Evolutionary conservation across 2,888 invertebrate species (phyloP).

Genomic region (Anthophora plumipes): DNA sequence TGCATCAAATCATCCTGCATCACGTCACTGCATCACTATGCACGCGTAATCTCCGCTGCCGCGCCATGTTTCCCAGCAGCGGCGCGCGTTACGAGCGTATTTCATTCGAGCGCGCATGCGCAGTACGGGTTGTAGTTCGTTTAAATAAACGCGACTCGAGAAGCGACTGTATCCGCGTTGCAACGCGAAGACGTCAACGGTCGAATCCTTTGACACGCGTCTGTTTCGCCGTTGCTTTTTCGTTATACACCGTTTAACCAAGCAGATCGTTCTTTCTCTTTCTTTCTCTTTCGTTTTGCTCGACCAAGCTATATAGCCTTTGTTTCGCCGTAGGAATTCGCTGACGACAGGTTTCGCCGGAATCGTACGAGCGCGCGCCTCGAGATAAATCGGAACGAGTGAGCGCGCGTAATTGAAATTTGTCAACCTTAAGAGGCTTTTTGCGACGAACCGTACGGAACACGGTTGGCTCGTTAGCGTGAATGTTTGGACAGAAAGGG

Average conservation of each 20-base stretch:
- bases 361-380: conserved; percentile 63
- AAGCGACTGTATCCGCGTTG: background rate
- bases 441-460: conserved; percentile 40
- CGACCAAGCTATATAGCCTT: conserved; percentile 44
- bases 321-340: conserved; percentile 71
- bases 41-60: conserved; percentile 26
- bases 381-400: conserved; percentile 65
- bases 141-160: conserved; percentile 35
- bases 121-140: background rate
- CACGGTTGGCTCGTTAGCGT: conserved; percentile 47
- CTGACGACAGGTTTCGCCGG: conserved; percentile 74
- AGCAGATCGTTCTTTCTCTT: background rate
- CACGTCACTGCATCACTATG: conserved; percentile 9
- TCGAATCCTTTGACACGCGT: conserved; percentile 12
- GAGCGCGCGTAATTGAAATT: conserved; percentile 54
- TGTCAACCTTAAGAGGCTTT: conserved; percentile 55
- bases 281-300: background rate
- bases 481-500: background rate
- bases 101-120: background rate
- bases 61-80: conserved; percentile 10
- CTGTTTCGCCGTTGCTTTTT: conserved; percentile 1
- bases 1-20: conserved; percentile 2
- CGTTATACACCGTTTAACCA: conserved; percentile 10
- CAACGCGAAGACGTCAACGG: background rate
- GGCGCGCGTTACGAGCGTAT: background rate